These are phyloP conservation scores for Apis florea DNA, from an alignment of 1,140 invertebrate genomes.

Conservation along the genomic window DNA sequence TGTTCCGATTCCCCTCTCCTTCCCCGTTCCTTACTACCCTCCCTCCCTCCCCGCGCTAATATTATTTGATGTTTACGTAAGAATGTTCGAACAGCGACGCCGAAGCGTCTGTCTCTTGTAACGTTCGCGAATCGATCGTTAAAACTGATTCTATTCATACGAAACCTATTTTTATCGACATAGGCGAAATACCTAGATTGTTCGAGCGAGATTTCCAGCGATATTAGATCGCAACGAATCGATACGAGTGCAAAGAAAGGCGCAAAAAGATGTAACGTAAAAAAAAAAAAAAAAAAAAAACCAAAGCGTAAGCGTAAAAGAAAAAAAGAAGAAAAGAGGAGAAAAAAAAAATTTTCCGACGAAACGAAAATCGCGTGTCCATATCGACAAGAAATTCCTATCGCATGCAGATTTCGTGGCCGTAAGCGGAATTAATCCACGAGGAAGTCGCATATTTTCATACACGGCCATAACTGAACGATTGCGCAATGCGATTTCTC, in stretches of 20 bases:
- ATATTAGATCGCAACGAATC: background rate
- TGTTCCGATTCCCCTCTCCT: background rate
- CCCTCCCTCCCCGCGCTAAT: background rate
- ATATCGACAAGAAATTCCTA: background rate
- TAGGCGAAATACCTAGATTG: background rate
- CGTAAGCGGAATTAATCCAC: constrained; percentile 8
- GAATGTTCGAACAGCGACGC: constrained; percentile 5
- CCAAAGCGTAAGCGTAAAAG: too few species aligned
- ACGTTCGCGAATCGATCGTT: constrained; percentile 28
- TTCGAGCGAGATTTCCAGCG: background rate
- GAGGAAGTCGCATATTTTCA: background rate
- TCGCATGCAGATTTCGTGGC: background rate
- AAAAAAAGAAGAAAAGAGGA: too few species aligned
- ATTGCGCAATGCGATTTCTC: constrained; percentile 16
- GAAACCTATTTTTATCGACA: constrained; percentile 21
- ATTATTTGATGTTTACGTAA: constrained; percentile 50
- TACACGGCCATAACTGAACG: background rate
- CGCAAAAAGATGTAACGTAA: too few species aligned
- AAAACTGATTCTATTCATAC: constrained; percentile 28
- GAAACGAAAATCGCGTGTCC: background rate
- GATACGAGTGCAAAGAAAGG: background rate
- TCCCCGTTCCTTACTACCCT: background rate
- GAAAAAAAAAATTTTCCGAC: constrained; percentile 2
- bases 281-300: too few species aligned
- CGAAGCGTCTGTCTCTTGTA: constrained; percentile 18